A percentile compares a stretch with the other conserved stretches of the same genome.
Evolutionary conservation across 2,797 vertebrate species (phyloP).

Genomic region (Pangasius macronema): DNA sequence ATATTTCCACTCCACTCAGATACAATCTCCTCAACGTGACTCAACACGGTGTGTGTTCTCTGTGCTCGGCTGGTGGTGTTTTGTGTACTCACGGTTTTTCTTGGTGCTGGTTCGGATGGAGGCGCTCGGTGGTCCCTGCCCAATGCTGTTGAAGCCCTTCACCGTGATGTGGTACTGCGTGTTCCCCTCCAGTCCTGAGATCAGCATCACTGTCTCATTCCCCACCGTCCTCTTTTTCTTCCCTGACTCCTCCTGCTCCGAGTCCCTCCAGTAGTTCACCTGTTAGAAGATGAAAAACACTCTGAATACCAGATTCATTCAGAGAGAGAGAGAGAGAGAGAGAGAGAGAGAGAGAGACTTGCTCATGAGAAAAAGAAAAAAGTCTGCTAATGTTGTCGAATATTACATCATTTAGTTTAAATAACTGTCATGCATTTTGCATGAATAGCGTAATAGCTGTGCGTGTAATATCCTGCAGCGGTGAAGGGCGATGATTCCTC

Average conservation of each 20-base stretch:
- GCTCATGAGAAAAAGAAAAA: constrained; percentile 3
- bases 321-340: background rate
- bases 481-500: constrained; percentile 42
- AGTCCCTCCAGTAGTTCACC: constrained; percentile 92
- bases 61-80: background rate
- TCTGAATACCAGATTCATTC: background rate
- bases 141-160: constrained; percentile 92
- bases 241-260: constrained; percentile 85
- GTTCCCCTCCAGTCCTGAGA: constrained; percentile 90
- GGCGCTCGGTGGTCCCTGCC: constrained; percentile 86
- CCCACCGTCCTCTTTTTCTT: constrained; percentile 84
- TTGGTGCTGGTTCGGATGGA: constrained; percentile 82
- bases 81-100: constrained; percentile 86
- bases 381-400: constrained; percentile 16
- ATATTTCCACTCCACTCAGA: background rate
- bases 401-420: constrained; percentile 51
- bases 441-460: constrained; percentile 33
- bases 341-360: background rate
- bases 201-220: constrained; percentile 86
- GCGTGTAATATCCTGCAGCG: constrained; percentile 44
- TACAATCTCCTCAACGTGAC: background rate
- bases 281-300: constrained; percentile 57
- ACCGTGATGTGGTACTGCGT: constrained; percentile 86
- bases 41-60: background rate
- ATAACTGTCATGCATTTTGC: constrained; percentile 47